Conservation (phyloP, 2,888 invertebrate species). For the Terebella lapidaria region DNA sequence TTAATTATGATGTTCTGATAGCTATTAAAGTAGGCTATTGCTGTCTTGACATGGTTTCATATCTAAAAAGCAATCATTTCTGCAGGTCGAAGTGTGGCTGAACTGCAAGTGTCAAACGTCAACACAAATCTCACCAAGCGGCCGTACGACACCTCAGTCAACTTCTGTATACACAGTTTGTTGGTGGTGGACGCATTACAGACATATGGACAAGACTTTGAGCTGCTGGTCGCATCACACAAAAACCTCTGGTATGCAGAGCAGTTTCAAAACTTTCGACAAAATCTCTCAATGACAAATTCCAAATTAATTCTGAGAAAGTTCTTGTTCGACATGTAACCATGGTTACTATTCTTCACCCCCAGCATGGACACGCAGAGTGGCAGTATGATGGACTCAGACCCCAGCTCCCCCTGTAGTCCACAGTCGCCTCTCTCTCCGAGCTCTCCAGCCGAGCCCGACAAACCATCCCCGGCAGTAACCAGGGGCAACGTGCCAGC, state of each 20-base stretch:
- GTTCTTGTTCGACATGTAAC: too few relatives aligned
- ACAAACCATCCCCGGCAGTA: slow-evolving; percentile 4
- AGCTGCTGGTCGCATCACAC: slow-evolving; percentile 88
- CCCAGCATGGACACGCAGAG: slow-evolving; percentile 93
- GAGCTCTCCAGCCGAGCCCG: slow-evolving; percentile 21
- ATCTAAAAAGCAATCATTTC: too few relatives aligned
- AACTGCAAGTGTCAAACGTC: slow-evolving; percentile 86
- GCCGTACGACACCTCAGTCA: slow-evolving; percentile 69
- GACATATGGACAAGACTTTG: slow-evolving; percentile 92
- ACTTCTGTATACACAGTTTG: slow-evolving; percentile 85
- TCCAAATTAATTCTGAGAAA: too few relatives aligned
- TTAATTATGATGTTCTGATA: too few relatives aligned
- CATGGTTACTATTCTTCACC: too few relatives aligned
- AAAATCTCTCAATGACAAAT: too few relatives aligned
- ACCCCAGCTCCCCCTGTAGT: slow-evolving; percentile 82
- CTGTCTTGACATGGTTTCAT: too few relatives aligned
- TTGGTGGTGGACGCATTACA: slow-evolving; percentile 91
- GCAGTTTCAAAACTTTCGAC: too few relatives aligned
- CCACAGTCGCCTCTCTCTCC: slow-evolving; percentile 53
- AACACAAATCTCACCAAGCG: slow-evolving; percentile 71
- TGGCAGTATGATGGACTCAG: slow-evolving; percentile 85
- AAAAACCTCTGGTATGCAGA: slow-evolving; percentile 82
- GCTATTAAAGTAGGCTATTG: too few relatives aligned
- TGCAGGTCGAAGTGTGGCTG: slow-evolving; percentile 75
- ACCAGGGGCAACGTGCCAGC: background rate